Evolutionary conservation across 2,113 vertebrate genomes (phyloP), one percentile per base, ranked within the genome.

Genomic region (Serinus canaria): DNA sequence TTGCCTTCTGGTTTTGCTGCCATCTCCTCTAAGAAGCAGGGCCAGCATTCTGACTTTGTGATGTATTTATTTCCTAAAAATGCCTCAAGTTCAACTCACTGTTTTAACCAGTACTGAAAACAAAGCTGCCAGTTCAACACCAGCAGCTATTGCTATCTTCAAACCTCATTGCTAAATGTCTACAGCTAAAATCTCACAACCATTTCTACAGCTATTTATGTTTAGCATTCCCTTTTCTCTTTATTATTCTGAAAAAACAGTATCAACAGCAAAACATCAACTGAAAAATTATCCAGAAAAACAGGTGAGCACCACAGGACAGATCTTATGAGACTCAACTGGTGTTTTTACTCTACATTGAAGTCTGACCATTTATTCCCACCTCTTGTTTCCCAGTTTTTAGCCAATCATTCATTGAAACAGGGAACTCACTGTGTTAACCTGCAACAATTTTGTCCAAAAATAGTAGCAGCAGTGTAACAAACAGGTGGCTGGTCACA

Each of bases 401-500:
- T 19, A 76, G 44, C 8, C 59, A 76, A 39, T n/a, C 37, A 41
- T 37, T 73, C 64, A 64, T 62, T 60, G 31, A 50, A 76, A 83
- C 0, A 37, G 37, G 15, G 23, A 94, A 73, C 25, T 58, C 53
- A 19, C 18, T 85, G 17, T 37, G 49, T 87, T 69, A 85, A 80
- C 60, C 60, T 82, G 47, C 22, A 55, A 62, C 50, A 30, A 39
- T 83, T 93, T 88, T n/a, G 41, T 85, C 78, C 85, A 77, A 68
- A 93, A 90, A 46, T n/a, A 93, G 92, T 27, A 90, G 53, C 74
- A 75, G 41, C 66, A 72, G 41, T 17, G 39, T 83, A 94, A 87
- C 0, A 13, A 92, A 67, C 90, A 96, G 84, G 95, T 87, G 85
- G 77, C 74, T 95, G 66, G 58, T 80, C 82, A 91, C 89, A 81